Evolutionary conservation across 2,797 vertebrate species (phyloP).

Genomic region (Pitangus sulphuratus): DNA sequence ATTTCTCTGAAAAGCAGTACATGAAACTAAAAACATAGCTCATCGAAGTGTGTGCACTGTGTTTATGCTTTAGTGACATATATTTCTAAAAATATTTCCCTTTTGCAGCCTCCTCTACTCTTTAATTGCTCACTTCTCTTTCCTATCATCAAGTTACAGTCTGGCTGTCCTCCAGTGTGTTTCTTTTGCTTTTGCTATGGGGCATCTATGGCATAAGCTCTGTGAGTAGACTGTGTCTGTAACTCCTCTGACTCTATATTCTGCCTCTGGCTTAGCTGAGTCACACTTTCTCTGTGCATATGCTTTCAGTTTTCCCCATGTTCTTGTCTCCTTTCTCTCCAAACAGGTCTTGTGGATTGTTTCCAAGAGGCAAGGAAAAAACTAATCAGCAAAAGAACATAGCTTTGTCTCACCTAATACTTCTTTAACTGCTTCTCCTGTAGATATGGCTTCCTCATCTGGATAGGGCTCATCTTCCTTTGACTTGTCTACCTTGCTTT

Average conservation of each 20-base stretch:
- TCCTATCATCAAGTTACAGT: slow-evolving; percentile 11
- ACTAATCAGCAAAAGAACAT: not conserved
- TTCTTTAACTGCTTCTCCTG: not conserved
- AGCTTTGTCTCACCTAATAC: not conserved
- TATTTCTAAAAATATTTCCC: slow-evolving; percentile 10
- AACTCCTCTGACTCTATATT: not conserved
- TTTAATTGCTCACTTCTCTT: slow-evolving; percentile 36
- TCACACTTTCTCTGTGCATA: not conserved
- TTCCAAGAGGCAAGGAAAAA: not conserved
- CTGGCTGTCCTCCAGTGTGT: slow-evolving; percentile 20
- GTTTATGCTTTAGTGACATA: not conserved
- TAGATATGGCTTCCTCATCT: not conserved
- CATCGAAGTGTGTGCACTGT: not conserved
- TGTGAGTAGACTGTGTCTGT: not conserved
- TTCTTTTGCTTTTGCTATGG: not conserved
- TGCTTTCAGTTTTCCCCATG: not conserved
- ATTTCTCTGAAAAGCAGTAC: not conserved
- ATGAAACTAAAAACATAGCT: not conserved
- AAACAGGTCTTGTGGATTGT: not conserved
- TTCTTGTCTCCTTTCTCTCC: not conserved
- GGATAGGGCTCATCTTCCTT: not conserved
- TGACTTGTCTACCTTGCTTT: not conserved
- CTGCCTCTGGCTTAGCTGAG: not conserved
- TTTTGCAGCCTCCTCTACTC: not conserved
- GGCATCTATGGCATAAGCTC: not conserved